Evolutionary conservation across 2,888 invertebrate species (phyloP), one percentile per base, ranked within the genome.

Genomic region (Himalopsyche japonica): DNA sequence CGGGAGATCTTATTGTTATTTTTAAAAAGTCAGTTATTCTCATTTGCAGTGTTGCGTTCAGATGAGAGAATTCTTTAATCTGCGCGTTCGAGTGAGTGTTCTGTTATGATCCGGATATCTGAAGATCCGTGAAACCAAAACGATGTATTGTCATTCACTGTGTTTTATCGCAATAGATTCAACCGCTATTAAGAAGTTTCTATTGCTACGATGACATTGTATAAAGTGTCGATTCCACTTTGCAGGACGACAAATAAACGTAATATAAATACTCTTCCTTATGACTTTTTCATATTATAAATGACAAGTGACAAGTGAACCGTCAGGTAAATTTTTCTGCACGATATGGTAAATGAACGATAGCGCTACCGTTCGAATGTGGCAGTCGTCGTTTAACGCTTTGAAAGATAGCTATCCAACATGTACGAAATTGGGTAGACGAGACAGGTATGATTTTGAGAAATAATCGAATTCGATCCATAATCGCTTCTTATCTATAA

Each of bases 361-460:
- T 84, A 84, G 76, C 37, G 47, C 10, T 76, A 30, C 47, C 34
- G 32, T 30, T 49, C 70, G 76, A 80, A 76, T 24, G 64, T 77
- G 47, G 24, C n/a, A 48, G n/a, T 76, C 80, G 57, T 43, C 80
- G 37, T 20, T 30, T 70, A 57, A 57, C 57, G 24, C 57, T 57
- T 57, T 70, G 49, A 79, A 79, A 79, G 79, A 34, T 77, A 64
- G 70, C 48, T 82, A 82, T 24, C 24, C 85, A 82, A 76, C 81
- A 85, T 85, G 85, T 85, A 85, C 85, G 85, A 85, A 24, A 49
- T 85, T 37, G 85, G 85, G 48, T 85, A 82, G 80, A 47, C 30
- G 24, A 47, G 43, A 48, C 49, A 64, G 84, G 84, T 49, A 82
- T 84, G 84, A 84, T 57, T 84, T 49, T 84, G 79, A 76, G 79